Conservation (phyloP, 1,140 invertebrate species). For the Planococcus citri region DNA sequence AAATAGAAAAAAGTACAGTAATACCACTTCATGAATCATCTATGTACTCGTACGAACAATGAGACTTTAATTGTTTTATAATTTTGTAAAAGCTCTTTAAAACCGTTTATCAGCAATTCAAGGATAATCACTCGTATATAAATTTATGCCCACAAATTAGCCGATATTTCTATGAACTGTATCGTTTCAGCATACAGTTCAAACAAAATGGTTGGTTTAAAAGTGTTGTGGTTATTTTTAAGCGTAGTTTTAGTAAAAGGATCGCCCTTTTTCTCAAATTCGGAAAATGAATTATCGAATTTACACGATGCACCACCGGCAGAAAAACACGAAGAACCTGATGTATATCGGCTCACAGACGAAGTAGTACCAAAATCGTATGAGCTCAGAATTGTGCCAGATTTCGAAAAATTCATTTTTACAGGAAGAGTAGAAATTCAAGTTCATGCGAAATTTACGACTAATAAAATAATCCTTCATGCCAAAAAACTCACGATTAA, state of each 20-base stretch:
- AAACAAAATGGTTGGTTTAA: too few species aligned
- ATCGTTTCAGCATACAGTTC: too few species aligned
- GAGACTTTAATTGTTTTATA: too few species aligned
- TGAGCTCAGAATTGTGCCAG: not conserved
- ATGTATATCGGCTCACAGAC: constrained; percentile 12
- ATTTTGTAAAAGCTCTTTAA: too few species aligned
- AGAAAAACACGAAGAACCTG: not conserved
- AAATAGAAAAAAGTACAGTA: too few species aligned
- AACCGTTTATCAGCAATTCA: too few species aligned
- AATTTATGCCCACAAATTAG: too few species aligned
- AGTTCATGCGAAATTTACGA: not conserved
- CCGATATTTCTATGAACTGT: too few species aligned
- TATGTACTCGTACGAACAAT: too few species aligned
- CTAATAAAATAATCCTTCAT: constrained; percentile 18
- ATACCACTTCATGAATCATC: too few species aligned
- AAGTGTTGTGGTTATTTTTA: not conserved
- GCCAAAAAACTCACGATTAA: constrained; percentile 9
- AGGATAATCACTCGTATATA: too few species aligned
- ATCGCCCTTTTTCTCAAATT: not conserved
- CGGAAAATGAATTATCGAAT: not conserved
- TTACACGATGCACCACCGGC: not conserved
- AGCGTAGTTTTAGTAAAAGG: not conserved
- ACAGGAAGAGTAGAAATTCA: not conserved
- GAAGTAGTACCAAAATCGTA: constrained; percentile 15
- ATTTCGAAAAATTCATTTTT: constrained; percentile 4